phyloP scores from a whole-genome alignment of 2,888 invertebrate genomes.

The Epinotia demarniana region DNA sequence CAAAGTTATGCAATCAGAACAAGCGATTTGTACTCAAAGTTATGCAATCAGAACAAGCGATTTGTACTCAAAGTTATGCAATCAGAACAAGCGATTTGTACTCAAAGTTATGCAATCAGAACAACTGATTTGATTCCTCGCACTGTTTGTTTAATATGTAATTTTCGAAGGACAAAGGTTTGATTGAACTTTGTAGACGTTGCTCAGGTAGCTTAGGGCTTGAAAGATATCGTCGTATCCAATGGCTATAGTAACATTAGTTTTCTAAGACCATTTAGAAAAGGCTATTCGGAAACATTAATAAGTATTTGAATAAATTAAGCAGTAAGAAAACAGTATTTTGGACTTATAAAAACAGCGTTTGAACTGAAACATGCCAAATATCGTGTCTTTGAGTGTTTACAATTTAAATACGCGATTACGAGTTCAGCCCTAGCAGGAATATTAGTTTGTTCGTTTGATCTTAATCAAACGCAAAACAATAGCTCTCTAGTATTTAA shows the following conservation, averaged over 20 bases:
- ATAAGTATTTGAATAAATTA: neutral
- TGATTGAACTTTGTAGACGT: neutral
- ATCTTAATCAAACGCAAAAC: slow-evolving; percentile 48
- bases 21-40: neutral
- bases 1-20: no score
- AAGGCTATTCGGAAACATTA: neutral
- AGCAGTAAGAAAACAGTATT: neutral
- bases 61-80: neutral
- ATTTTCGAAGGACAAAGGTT: neutral
- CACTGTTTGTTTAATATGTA: neutral
- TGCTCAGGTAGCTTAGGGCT: neutral
- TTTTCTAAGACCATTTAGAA: neutral
- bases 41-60: neutral
- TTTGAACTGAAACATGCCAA: neutral
- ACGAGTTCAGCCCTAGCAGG: neutral
- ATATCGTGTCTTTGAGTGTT: slow-evolving; percentile 13
- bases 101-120: slow-evolving; percentile 8
- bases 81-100: neutral
- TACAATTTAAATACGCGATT: slow-evolving; percentile 43
- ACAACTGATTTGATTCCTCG: neutral
- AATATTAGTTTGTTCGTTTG: neutral
- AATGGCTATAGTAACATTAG: neutral
- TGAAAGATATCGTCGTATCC: neutral
- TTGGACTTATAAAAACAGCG: neutral
- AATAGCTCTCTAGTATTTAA: slow-evolving; percentile 73